Base-by-base conservation (phyloP, 2,113 vertebrate genomes). In the Alethe castanea region DNA sequence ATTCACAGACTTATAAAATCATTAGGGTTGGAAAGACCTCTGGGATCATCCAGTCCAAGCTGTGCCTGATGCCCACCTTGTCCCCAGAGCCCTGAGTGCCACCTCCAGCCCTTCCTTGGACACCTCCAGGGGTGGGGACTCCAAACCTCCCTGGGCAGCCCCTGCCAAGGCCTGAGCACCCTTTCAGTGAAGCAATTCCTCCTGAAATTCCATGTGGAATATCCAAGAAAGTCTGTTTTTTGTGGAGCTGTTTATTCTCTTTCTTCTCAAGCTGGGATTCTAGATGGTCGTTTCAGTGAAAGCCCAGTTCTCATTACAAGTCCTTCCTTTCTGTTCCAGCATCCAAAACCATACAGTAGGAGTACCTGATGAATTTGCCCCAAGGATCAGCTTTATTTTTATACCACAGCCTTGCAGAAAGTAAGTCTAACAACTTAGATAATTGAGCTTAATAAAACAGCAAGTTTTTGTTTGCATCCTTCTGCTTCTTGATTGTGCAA, bases 401-500 rank as follows among this genome's bases (percentile, higher is more conserved):
- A 53, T 19, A 44, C 19, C 20, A 35, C 59, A 65, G 11, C 64
- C 42, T 87, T 64, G 14, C 60, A 53, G 47, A 59, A 57, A 26
- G 4, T 40, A 50, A 62, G 12, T 53, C 48, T 77, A 6, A 57
- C 74, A 52, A 36, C 57, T 42, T 22, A 42, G 14, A 38, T 66
- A 73, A 64, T 19, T 60, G 38, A 60, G 42, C 19, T 52, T 81
- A 28, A 3, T 11, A 19, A 31, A 84, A 12, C 12, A 40, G n/a
- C 31, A 61, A 4, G 5, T 42, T 61, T 73, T 72, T 6, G 1
- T 56, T 17, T 50, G 22, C 0, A 0, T 73, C 40, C 19, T n/a
- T 44, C 44, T 69, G 29, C n/a, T 85, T 50, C 48, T 47, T 52
- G 24, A 16, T 38, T 54, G 23, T 84, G 42, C 53, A 56, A 38